phyloP scores from a whole-genome alignment of 2,113 vertebrate species.

The Thalassarche chlororhynchos region DNA sequence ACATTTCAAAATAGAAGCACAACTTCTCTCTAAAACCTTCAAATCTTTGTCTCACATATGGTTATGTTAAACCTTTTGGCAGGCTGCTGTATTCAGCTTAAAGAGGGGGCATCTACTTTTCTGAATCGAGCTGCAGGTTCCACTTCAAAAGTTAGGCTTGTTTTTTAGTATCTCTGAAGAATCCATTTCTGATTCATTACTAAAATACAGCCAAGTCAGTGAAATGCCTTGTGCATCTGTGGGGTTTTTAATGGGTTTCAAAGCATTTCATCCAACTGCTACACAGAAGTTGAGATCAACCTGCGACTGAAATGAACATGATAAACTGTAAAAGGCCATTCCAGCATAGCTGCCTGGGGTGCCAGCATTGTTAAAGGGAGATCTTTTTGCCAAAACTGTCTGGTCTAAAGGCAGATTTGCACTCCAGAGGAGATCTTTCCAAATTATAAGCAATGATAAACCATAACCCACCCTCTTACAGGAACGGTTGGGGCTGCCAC shows the following conservation, averaged over 20 bases:
- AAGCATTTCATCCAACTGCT: neutral
- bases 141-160: neutral
- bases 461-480: neutral
- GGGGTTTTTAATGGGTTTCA: neutral
- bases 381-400: neutral
- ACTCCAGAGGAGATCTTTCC: neutral
- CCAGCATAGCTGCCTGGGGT: neutral
- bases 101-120: neutral
- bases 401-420: neutral
- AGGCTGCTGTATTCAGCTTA: neutral
- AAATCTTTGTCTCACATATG: neutral
- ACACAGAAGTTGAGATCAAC: neutral
- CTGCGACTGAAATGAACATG: neutral
- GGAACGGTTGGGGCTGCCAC: fast-evolving
- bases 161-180: neutral
- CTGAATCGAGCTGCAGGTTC: neutral
- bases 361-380: neutral
- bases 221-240: neutral
- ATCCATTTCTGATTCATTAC: neutral
- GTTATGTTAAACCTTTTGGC: neutral
- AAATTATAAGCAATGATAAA: neutral
- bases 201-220: neutral
- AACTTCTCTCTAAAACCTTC: neutral
- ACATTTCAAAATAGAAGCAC: neutral
- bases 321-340: neutral